phyloP scores from a whole-genome alignment of 37 sponge, comb jelly and placozoan species.

The Dysidea cf. avara region DNA sequence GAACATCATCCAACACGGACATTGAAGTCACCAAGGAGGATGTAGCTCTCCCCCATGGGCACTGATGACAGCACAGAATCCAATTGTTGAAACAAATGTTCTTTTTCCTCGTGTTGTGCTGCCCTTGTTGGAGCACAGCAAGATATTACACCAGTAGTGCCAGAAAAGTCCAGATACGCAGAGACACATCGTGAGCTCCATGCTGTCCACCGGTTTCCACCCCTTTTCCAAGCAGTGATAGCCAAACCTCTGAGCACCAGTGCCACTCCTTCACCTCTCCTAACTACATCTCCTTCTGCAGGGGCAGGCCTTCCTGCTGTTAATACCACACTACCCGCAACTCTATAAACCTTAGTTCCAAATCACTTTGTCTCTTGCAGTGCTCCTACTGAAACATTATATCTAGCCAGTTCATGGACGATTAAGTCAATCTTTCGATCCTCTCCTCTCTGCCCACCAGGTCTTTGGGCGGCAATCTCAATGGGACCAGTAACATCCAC shows the following conservation, averaged over 20 bases:
- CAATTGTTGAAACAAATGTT: conserved; percentile 11
- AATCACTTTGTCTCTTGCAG: conserved; percentile 37
- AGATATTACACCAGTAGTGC: not conserved
- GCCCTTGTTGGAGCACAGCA: conserved; percentile 24
- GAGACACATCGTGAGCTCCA: conserved; percentile 10
- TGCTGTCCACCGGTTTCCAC: conserved; percentile 15
- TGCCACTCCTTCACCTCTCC: conserved; percentile 49
- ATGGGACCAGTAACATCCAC: too few relatives aligned
- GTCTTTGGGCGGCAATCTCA: not conserved
- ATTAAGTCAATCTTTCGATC: conserved; percentile 5
- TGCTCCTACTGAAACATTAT: not conserved
- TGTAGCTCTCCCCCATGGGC: conserved; percentile 6
- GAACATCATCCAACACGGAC: conserved; percentile 24
- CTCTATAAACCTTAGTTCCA: conserved; percentile 16
- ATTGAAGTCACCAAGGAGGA: conserved; percentile 22
- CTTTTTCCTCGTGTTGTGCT: not conserved
- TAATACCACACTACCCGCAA: conserved; percentile 14
- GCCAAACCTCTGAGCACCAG: conserved; percentile 19
- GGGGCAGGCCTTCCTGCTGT: conserved; percentile 22
- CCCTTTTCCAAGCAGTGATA: conserved; percentile 6
- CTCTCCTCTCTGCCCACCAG: conserved; percentile 5
- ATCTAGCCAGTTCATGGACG: not conserved
- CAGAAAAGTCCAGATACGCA: too few relatives aligned
- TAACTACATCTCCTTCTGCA: conserved; percentile 1
- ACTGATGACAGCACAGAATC: conserved; percentile 14